These are phyloP conservation scores for Muscidifurax raptorellus DNA, from an alignment of 1,140 invertebrate genomes.

Conservation along the genomic window DNA sequence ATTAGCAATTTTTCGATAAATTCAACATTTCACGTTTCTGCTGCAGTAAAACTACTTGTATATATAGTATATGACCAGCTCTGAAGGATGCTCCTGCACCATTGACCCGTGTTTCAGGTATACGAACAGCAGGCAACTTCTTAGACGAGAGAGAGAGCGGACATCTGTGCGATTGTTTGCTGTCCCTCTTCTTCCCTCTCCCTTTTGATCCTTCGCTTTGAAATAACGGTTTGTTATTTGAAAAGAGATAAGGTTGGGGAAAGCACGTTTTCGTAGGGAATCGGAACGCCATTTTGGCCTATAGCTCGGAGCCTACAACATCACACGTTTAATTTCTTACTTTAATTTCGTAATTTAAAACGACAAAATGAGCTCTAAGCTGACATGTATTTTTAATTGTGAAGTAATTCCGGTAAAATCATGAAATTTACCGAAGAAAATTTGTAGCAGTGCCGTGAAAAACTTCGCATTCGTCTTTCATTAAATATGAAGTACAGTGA, in stretches of 20 bases:
- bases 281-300: neutral
- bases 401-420: neutral
- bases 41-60: too few relatives aligned
- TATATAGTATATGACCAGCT: too few relatives aligned
- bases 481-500: constrained; percentile 1
- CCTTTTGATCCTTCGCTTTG: neutral
- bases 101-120: neutral
- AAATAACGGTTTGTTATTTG: neutral
- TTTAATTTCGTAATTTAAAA: neutral
- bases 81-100: too few relatives aligned
- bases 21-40: too few relatives aligned
- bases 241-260: neutral
- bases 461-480: neutral
- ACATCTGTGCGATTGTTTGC: too few relatives aligned
- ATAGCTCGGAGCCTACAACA: neutral
- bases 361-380: too few relatives aligned
- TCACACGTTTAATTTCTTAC: neutral
- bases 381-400: too few relatives aligned
- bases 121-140: neutral
- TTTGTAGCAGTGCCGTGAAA: constrained; percentile 6
- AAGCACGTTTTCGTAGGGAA: neutral
- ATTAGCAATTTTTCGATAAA: too few relatives aligned
- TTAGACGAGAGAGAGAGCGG: too few relatives aligned
- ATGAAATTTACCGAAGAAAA: constrained; percentile 4
- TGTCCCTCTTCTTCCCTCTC: neutral